Evolutionary conservation across 2,113 vertebrate species (phyloP), one percentile per base, ranked within the genome.

Genomic region (Thalassarche chlororhynchos): DNA sequence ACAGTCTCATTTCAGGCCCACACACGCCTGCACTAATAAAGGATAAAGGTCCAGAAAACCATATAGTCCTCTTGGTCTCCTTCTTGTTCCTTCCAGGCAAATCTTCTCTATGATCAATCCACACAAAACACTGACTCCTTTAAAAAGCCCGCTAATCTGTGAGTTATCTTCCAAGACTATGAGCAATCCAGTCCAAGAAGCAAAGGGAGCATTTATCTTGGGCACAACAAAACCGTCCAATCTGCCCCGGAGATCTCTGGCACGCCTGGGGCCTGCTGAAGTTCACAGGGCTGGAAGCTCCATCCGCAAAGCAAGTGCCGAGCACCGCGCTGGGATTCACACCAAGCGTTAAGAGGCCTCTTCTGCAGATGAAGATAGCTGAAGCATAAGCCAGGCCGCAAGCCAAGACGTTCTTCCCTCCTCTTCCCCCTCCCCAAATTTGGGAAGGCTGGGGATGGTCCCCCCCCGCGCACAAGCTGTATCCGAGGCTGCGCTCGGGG

Each of bases 221-320:
- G 88, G 95, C 68, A 75, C 79, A 86, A 71, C 70, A 91, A 87
- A 69, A 57, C 31, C 3, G 18, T 90, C 89, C 93, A 91, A 94
- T 97, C 97, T 93, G 66, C 85, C 32, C 93, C 6, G 55, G 49
- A 89, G 93, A 96, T 95, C 95, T 95, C 84, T 96, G 93, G 93
- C 84, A 77, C 0, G 66, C 91, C 81, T 36, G 69, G 80, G 80
- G 92, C 84, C 96, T 8, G 18, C 88, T 46, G 61, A 49, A 88
- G 82, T 46, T 46, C 74, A 72, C 74, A 60, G 89, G 60, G 31
- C 72, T 68, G 78, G 68, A 49, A 92, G 76, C 62, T 84, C 77
- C 65, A 32, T 71, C 75, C 44, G 2, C 66, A 57, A 42, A 71
- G 69, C 81, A 24, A 95, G 91, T 9, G 65, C 71, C 4, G 81